Conservation (phyloP, 1,140 invertebrate genomes). For the Caenorhabditis brenneri region DNA sequence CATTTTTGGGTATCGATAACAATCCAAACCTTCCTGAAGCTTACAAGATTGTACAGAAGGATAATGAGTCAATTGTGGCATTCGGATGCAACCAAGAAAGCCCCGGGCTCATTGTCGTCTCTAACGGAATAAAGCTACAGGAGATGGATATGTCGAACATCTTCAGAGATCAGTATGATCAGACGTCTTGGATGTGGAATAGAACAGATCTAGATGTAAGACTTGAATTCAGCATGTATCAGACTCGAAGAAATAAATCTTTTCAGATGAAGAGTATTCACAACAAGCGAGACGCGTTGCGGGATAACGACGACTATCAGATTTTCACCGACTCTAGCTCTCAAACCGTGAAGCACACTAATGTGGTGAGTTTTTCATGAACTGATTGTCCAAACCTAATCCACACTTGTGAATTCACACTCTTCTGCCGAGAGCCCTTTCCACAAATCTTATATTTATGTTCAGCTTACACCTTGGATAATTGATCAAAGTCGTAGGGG, state of each 20-base stretch:
- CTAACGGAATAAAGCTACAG: constrained; percentile 93
- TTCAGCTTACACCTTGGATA: constrained; percentile 68
- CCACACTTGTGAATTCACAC: constrained; percentile 20
- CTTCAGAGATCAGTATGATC: constrained; percentile 64
- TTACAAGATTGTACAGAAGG: constrained; percentile 95
- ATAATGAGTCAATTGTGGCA: constrained; percentile 95
- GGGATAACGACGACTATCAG: constrained; percentile 70
- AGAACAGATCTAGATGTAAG: constrained; percentile 47
- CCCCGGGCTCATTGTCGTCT: constrained; percentile 82
- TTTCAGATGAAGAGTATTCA: constrained; percentile 53
- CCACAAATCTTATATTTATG: constrained; percentile 46
- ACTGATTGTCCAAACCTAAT: no score
- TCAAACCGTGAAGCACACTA: constrained; percentile 32
- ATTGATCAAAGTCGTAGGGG: constrained; percentile 68
- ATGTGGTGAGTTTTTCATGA: constrained; percentile 53
- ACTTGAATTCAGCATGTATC: no score
- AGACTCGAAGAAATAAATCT: background rate
- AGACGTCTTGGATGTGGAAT: constrained; percentile 60
- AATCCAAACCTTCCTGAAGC: constrained; percentile 71
- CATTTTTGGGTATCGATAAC: constrained; percentile 23
- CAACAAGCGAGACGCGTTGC: constrained; percentile 60
- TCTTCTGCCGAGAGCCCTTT: background rate
- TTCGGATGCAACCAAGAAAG: constrained; percentile 91
- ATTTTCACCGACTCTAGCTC: constrained; percentile 57
- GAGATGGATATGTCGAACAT: constrained; percentile 92